Evolutionary conservation across 2,888 invertebrate species (phyloP).

Genomic region (Crocallis elinguaria): DNA sequence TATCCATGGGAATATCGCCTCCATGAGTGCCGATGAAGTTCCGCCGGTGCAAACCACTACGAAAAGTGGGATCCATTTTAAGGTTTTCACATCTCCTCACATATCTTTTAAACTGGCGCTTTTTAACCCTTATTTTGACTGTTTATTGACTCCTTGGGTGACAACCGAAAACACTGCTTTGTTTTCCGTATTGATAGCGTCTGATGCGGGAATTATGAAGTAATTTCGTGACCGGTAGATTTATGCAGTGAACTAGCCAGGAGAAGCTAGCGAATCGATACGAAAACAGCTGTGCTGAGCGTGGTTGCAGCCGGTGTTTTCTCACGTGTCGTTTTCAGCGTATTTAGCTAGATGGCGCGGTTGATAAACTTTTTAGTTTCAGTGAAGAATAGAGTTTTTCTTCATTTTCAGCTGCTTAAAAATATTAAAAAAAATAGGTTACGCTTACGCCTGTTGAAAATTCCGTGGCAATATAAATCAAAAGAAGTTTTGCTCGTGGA

Average conservation of each 20-base stretch:
- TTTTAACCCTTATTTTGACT: conserved; percentile 27
- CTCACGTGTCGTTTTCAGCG: not conserved
- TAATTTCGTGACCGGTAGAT: conserved; percentile 42
- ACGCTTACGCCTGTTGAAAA: not conserved
- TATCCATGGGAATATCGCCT: conserved; percentile 69
- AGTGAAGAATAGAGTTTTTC: not conserved
- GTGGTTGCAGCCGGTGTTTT: not conserved
- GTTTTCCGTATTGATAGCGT: conserved; percentile 30
- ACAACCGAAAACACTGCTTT: conserved; percentile 2
- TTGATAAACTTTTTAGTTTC: not conserved
- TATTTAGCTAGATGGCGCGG: conserved; percentile 51
- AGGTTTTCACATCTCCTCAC: conserved; percentile 12
- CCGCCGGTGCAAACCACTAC: conserved; percentile 62
- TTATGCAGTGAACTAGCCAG: conserved; percentile 66
- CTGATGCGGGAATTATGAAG: conserved; percentile 34
- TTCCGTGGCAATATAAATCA: not conserved
- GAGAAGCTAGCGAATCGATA: conserved; percentile 72
- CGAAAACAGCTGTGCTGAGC: conserved; percentile 66
- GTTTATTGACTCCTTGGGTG: not conserved
- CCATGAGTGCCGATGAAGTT: conserved; percentile 66
- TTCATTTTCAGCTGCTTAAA: not conserved
- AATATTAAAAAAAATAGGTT: not conserved
- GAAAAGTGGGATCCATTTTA: conserved; percentile 15
- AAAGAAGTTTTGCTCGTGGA: not conserved
- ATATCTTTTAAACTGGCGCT: conserved; percentile 8